phyloP scores from a whole-genome alignment of 2,113 vertebrate genomes.

The Paradisaea rubra region DNA sequence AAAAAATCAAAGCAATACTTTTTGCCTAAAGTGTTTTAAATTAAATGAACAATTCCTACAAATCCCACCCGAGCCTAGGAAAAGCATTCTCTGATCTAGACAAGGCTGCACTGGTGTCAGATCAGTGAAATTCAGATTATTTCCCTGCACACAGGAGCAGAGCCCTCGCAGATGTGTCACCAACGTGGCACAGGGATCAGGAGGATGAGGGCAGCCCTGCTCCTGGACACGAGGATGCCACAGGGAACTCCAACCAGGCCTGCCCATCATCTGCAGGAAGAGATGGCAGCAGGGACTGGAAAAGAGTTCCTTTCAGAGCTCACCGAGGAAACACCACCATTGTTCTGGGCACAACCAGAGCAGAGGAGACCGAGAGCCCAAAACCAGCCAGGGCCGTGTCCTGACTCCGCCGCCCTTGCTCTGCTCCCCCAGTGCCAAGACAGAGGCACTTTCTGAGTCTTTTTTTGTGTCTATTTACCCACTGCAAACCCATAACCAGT shows the following conservation, averaged over 20 bases:
- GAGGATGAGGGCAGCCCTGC: not conserved
- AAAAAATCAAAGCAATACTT: not conserved
- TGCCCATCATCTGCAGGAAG: not conserved
- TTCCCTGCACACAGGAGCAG: not conserved
- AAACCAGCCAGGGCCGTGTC: not conserved
- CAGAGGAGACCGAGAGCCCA: not conserved
- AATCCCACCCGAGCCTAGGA: not conserved
- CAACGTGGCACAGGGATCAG: rapidly evolving
- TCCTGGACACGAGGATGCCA: not conserved
- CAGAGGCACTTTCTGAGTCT: not conserved
- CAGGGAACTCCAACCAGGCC: not conserved
- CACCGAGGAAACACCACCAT: not conserved
- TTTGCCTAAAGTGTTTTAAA: not conserved
- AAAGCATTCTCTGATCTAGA: not conserved
- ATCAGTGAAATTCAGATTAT: rapidly evolving
- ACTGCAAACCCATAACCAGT: rapidly evolving
- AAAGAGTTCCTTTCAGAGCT: not conserved
- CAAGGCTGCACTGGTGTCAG: not conserved
- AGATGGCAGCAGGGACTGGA: not conserved
- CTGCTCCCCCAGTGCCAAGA: not conserved
- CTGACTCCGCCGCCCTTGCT: not conserved
- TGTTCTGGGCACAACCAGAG: not conserved
- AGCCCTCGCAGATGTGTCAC: not conserved
- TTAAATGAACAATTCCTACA: rapidly evolving
- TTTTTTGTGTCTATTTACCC: not conserved